Evolutionary conservation across 2,888 invertebrate species (phyloP).

Genomic region (Candidula unifasciata): DNA sequence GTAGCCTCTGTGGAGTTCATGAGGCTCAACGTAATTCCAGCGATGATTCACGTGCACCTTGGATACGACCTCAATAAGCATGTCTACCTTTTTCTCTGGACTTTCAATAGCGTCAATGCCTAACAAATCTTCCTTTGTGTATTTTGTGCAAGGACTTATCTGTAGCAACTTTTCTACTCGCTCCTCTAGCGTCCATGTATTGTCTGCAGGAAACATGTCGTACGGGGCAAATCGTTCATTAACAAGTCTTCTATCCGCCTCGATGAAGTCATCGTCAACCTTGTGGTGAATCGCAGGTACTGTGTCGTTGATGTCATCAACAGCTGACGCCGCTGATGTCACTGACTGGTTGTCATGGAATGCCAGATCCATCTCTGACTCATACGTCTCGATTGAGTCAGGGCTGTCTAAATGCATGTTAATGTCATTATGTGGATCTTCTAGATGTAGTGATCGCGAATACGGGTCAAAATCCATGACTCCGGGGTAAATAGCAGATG

Average conservation of each 20-base stretch:
- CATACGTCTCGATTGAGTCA: conserved; percentile 40
- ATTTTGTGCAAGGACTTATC: conserved; percentile 36
- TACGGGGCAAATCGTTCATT: conserved; percentile 30
- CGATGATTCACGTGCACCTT: conserved; percentile 26
- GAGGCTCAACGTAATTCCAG: conserved; percentile 46
- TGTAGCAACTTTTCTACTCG: conserved; percentile 25
- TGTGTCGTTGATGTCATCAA: conserved; percentile 12
- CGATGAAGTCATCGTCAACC: conserved; percentile 18
- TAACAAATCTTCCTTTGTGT: conserved; percentile 27
- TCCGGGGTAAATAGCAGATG: conserved; percentile 26
- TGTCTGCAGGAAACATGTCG: conserved; percentile 42
- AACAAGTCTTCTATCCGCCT: conserved; percentile 32
- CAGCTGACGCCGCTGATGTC: conserved; percentile 13
- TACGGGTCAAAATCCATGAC: conserved; percentile 40
- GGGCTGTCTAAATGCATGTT: conserved; percentile 44
- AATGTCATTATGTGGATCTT: conserved; percentile 30
- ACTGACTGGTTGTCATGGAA: conserved; percentile 37
- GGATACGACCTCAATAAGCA: conserved; percentile 44
- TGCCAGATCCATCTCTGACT: conserved; percentile 42
- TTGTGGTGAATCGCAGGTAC: conserved; percentile 16
- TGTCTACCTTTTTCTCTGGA: conserved; percentile 42
- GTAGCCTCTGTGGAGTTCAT: conserved; percentile 45
- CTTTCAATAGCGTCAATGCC: conserved; percentile 34
- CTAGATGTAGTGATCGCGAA: conserved; percentile 36
- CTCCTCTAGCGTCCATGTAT: conserved; percentile 37